Percentiles rank a stretch among this genome's conserved stretches.
These are phyloP conservation scores for Mycteria americana DNA, from an alignment of 2,797 vertebrate genomes.

Conservation along the genomic window DNA sequence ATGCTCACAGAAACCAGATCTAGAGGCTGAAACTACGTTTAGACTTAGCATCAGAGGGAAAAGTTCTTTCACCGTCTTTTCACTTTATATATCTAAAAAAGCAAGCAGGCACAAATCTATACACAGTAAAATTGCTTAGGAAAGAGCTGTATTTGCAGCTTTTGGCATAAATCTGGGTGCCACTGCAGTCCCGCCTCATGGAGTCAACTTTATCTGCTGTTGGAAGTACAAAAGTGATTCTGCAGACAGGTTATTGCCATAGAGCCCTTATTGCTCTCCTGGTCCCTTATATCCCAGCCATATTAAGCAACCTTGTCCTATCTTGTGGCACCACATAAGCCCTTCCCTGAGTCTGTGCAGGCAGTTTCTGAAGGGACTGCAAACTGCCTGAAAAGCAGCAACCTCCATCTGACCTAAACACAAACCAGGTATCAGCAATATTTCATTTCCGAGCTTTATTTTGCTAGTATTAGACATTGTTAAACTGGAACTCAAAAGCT, in stretches of 20 bases:
- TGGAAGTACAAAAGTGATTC: neutral
- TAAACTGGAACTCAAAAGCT: neutral
- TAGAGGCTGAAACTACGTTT: neutral
- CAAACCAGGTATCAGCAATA: neutral
- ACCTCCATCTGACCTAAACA: neutral
- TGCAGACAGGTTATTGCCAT: neutral
- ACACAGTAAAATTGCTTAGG: neutral
- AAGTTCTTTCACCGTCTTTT: neutral
- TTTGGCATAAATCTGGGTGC: neutral
- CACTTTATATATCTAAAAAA: neutral
- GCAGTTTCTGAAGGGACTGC: neutral
- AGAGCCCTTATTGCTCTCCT: neutral
- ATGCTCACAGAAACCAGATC: neutral
- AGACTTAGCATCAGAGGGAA: neutral
- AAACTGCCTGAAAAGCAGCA: neutral
- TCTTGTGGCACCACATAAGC: neutral
- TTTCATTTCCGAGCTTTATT: neutral
- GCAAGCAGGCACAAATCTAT: neutral
- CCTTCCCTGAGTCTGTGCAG: neutral
- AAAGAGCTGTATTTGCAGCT: neutral
- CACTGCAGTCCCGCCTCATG: neutral
- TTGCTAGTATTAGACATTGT: neutral
- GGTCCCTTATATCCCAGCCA: neutral
- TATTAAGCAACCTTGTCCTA: neutral
- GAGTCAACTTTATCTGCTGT: neutral